Conservation (phyloP, 2,888 invertebrate species). For the Drosophila monieri region DNA sequence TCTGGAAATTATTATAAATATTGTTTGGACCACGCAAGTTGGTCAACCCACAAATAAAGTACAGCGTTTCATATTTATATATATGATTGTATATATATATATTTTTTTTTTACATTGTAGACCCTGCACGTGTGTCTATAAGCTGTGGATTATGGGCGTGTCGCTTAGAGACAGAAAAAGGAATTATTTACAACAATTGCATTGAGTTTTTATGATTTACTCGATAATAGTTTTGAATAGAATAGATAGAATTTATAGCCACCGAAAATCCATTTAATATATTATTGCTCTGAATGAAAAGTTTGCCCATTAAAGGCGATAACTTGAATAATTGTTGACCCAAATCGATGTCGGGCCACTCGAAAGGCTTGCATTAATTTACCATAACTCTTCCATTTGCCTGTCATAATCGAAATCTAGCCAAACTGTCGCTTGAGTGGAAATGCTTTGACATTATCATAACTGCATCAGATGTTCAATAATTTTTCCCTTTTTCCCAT, state of each 20-base stretch:
- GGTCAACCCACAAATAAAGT: constrained; percentile 29
- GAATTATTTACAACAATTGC: constrained; percentile 8
- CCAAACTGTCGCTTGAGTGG: constrained; percentile 46
- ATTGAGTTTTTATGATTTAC: constrained; percentile 29
- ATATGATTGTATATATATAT: background rate
- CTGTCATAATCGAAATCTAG: constrained; percentile 45
- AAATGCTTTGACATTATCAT: constrained; percentile 62
- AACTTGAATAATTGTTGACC: constrained; percentile 20
- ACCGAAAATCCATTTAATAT: background rate
- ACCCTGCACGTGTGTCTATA: background rate
- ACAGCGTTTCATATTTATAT: constrained; percentile 21
- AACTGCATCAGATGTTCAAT: constrained; percentile 60
- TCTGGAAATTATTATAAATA: constrained; percentile 64
- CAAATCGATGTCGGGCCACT: constrained; percentile 26
- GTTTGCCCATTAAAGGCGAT: constrained; percentile 9
- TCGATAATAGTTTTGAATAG: background rate
- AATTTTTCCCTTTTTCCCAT: constrained; percentile 16
- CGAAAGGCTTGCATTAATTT: constrained; percentile 42
- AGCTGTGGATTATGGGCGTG: constrained; percentile 10
- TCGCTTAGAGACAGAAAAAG: constrained; percentile 8
- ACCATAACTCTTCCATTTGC: constrained; percentile 49
- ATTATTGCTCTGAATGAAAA: background rate
- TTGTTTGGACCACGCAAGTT: constrained; percentile 43
- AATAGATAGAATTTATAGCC: background rate
- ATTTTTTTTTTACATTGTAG: background rate